These are phyloP conservation scores for Alcedo quadribrachys DNA, from an alignment of 2,797 vertebrate genomes.

Conservation along the genomic window DNA sequence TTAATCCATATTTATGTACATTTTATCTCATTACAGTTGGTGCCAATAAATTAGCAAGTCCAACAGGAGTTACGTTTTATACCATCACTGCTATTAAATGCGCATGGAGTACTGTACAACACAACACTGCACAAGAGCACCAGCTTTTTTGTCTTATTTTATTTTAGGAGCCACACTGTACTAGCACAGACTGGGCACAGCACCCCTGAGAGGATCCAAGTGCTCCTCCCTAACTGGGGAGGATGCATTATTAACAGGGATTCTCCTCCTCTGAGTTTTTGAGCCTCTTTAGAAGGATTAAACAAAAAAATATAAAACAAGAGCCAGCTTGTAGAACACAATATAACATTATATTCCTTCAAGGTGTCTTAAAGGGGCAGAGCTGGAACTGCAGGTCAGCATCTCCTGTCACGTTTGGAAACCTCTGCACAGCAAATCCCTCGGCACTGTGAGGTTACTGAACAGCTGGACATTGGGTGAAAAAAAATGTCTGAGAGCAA, in stretches of 20 bases:
- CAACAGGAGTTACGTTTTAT: constrained; percentile 9
- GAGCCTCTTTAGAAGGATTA: not conserved
- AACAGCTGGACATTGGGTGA: not conserved
- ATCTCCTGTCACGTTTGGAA: not conserved
- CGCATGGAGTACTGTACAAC: not conserved
- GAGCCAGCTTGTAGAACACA: not conserved
- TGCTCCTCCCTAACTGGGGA: not conserved
- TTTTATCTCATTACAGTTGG: not conserved
- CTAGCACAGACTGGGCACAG: not conserved
- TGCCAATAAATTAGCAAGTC: constrained; percentile 36
- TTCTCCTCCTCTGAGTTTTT: not conserved
- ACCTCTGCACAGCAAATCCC: not conserved
- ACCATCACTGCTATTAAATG: not conserved
- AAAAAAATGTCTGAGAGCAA: not conserved
- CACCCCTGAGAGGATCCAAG: not conserved
- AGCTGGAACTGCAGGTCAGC: not conserved
- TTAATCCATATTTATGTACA: constrained; percentile 42
- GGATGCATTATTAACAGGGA: accelerated
- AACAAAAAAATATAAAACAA: too few species aligned
- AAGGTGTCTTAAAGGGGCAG: not conserved
- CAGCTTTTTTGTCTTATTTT: not conserved
- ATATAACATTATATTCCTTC: not conserved
- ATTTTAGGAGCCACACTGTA: not conserved
- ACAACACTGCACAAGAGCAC: not conserved
- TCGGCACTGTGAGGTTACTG: not conserved